Conservation (phyloP, 2,797 vertebrate genomes). For the Siniperca scherzeri region DNA sequence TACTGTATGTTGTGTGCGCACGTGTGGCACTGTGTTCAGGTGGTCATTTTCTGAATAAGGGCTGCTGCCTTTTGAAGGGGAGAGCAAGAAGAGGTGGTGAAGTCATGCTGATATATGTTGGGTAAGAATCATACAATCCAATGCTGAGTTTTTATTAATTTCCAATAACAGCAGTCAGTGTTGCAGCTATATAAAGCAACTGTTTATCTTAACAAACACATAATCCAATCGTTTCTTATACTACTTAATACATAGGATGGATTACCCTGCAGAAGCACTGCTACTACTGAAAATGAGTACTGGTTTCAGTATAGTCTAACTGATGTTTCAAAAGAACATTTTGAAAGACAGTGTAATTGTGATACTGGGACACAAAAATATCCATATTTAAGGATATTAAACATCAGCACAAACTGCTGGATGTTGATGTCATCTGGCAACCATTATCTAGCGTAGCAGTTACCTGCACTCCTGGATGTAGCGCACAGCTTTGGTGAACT, state of each 20-base stretch:
- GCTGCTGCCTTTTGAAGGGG: neutral
- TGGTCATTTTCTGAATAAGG: neutral
- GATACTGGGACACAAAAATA: neutral
- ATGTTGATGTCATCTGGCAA: neutral
- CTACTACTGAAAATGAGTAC: neutral
- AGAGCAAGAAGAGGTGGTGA: neutral
- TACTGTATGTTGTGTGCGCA: neutral
- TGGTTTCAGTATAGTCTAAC: neutral
- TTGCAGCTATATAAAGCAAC: conserved; percentile 3
- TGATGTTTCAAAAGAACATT: neutral
- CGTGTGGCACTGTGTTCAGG: neutral
- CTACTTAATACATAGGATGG: neutral
- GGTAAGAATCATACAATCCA: neutral
- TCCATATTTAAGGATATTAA: neutral
- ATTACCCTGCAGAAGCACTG: neutral
- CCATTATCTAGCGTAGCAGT: neutral
- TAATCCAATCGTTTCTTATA: neutral
- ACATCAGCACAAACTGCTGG: neutral
- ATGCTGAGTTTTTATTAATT: neutral
- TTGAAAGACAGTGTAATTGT: neutral
- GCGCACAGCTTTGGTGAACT: conserved; percentile 93
- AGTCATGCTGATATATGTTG: neutral
- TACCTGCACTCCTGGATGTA: conserved; percentile 98
- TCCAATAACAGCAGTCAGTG: neutral
- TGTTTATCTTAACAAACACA: neutral